Evolutionary conservation across 1,140 invertebrate species (phyloP).

Genomic region (Pseudobourletiella spinata): DNA sequence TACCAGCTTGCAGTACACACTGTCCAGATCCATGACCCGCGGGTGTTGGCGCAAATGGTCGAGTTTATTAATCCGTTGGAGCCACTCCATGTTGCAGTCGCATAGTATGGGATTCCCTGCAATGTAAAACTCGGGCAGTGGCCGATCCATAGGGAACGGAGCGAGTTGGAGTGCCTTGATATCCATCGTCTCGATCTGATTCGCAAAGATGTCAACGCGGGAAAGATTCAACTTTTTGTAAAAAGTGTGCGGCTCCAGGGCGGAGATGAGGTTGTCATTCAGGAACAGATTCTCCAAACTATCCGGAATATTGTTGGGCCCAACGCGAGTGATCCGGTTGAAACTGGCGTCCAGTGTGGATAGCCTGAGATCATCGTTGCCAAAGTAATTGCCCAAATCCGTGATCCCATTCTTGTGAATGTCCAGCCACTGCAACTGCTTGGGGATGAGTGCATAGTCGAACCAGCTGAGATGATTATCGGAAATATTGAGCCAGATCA

Average conservation of each 20-base stretch:
- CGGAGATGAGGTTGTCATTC: conserved; percentile 69
- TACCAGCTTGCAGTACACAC: conserved; percentile 78
- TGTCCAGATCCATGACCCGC: conserved; percentile 78
- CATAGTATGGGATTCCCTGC: conserved; percentile 79
- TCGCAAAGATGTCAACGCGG: conserved; percentile 73
- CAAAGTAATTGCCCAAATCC: conserved; percentile 64
- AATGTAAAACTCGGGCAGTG: conserved; percentile 74
- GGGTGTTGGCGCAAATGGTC: conserved; percentile 68
- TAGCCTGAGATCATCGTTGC: conserved; percentile 56
- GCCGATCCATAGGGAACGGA: conserved; percentile 55
- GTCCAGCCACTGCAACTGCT: conserved; percentile 75
- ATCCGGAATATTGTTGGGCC: conserved; percentile 58
- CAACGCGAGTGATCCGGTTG: conserved; percentile 64
- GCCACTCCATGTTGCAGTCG: conserved; percentile 80
- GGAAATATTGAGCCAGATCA: conserved; percentile 83
- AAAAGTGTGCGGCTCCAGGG: conserved; percentile 71
- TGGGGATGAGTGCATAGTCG: conserved; percentile 76
- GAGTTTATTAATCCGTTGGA: conserved; percentile 63
- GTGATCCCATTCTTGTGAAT: conserved; percentile 78
- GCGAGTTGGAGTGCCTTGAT: conserved; percentile 64
- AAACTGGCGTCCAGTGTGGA: conserved; percentile 73
- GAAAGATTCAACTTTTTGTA: conserved; percentile 71
- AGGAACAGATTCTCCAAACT: conserved; percentile 68
- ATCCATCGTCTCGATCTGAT: conserved; percentile 71
- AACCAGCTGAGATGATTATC: conserved; percentile 83